These are phyloP conservation scores for Drosophila busckii DNA, from an alignment of 1,140 invertebrate species.

Conservation along the genomic window DNA sequence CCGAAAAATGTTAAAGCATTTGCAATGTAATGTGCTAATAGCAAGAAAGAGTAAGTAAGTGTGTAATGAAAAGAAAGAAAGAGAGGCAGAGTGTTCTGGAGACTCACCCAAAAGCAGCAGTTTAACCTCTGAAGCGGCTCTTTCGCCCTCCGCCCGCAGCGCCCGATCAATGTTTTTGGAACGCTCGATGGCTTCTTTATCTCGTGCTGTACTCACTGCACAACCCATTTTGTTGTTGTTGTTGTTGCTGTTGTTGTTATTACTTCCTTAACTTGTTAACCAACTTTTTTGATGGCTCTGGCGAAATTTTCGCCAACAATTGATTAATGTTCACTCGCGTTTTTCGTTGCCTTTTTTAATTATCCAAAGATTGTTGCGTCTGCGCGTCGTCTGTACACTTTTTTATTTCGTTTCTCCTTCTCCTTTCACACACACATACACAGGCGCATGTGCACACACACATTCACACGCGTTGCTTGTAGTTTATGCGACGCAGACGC, in stretches of 20 bases:
- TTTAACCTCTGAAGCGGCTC: slow-evolving; percentile 92
- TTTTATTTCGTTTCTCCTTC: slow-evolving; percentile 43
- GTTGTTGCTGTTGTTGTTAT: slow-evolving; percentile 20
- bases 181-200: slow-evolving; percentile 89
- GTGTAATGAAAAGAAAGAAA: neutral
- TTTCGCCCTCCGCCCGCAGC: slow-evolving; percentile 89
- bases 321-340: slow-evolving; percentile 48
- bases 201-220: slow-evolving; percentile 87
- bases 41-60: neutral
- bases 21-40: no score
- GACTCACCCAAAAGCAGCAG: slow-evolving; percentile 89
- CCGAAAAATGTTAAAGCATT: neutral
- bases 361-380: slow-evolving; percentile 56
- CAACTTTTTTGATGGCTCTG: slow-evolving; percentile 28
- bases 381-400: slow-evolving; percentile 75
- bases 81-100: neutral
- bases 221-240: slow-evolving; percentile 85
- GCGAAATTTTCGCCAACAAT: slow-evolving; percentile 22
- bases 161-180: slow-evolving; percentile 94
- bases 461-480: slow-evolving; percentile 27
- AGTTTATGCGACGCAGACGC: slow-evolving; percentile 24
- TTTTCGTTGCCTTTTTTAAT: slow-evolving; percentile 49
- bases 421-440: slow-evolving; percentile 46
- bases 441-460: slow-evolving; percentile 28
- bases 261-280: slow-evolving; percentile 21